Evolutionary conservation across 1,140 invertebrate genomes (phyloP).

Genomic region (Diabrotica virgifera): DNA sequence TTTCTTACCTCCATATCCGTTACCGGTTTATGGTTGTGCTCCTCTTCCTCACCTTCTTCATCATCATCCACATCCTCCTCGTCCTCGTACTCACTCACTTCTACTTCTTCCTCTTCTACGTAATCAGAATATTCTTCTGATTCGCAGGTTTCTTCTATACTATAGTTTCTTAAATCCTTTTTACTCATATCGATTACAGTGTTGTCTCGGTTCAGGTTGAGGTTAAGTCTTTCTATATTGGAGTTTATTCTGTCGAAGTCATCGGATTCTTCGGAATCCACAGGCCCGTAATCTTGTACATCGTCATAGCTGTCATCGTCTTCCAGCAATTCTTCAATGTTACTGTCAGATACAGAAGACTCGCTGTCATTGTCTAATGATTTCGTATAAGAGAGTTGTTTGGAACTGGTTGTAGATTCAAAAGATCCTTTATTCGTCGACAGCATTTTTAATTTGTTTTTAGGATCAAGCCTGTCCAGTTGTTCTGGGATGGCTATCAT

Average conservation of each 20-base stretch:
- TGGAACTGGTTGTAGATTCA: conserved; percentile 46
- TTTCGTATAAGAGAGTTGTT: conserved; percentile 46
- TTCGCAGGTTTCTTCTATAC: conserved; percentile 43
- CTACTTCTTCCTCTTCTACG: conserved; percentile 29
- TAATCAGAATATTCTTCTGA: conserved; percentile 35
- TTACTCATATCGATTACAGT: background rate
- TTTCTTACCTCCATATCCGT: background rate
- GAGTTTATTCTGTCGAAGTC: conserved; percentile 33
- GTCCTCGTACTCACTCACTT: conserved; percentile 36
- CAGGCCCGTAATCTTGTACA: conserved; percentile 41
- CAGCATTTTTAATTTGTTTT: conserved; percentile 26
- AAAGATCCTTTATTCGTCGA: conserved; percentile 39
- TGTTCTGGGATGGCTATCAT: too few species aligned
- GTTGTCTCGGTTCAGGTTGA: background rate
- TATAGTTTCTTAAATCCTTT: conserved; percentile 22
- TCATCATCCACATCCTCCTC: conserved; percentile 40
- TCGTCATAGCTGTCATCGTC: conserved; percentile 50
- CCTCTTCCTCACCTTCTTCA: conserved; percentile 32
- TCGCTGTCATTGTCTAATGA: conserved; percentile 51
- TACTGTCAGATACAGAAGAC: conserved; percentile 49
- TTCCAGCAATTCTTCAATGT: conserved; percentile 46
- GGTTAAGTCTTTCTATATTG: conserved; percentile 4
- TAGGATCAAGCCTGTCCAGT: background rate
- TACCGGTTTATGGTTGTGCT: conserved; percentile 21
- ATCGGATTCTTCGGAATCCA: conserved; percentile 35